These are phyloP conservation scores for Acanthochromis polyacanthus DNA, from an alignment of 2,113 vertebrate genomes.

Conservation along the genomic window DNA sequence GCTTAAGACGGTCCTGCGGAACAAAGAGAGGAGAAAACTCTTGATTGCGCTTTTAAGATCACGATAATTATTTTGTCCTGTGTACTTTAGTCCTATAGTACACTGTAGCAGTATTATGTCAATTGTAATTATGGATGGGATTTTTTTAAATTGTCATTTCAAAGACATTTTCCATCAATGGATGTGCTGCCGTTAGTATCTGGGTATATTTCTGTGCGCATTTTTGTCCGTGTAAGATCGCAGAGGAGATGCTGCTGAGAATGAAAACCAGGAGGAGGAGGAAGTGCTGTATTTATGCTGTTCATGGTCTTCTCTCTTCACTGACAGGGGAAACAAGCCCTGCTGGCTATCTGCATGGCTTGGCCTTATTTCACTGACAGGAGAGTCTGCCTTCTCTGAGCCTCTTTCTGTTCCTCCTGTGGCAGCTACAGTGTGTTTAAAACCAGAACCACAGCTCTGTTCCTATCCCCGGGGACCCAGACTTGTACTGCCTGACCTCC, in stretches of 20 bases:
- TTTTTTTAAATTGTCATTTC: constrained; percentile 11
- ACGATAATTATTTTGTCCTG: constrained; percentile 68
- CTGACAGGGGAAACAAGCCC: constrained; percentile 77
- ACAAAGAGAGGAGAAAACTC: constrained; percentile 70
- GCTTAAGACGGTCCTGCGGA: constrained; percentile 66
- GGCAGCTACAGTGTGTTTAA: constrained; percentile 63
- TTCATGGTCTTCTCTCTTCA: constrained; percentile 70
- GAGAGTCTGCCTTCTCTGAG: constrained; percentile 53
- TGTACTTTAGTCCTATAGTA: constrained; percentile 57
- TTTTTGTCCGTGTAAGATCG: constrained; percentile 35
- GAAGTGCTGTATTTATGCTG: constrained; percentile 78
- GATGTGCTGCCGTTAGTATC: constrained; percentile 23
- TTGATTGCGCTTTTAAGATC: constrained; percentile 79
- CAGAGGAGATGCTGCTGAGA: constrained; percentile 50
- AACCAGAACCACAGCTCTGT: constrained; percentile 62
- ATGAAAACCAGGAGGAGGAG: constrained; percentile 75
- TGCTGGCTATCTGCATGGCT: constrained; percentile 66
- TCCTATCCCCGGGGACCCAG: constrained; percentile 52
- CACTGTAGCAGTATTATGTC: constrained; percentile 51
- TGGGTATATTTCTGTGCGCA: constrained; percentile 20
- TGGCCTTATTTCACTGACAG: constrained; percentile 69
- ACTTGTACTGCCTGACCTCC: constrained; percentile 48
- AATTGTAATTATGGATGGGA: constrained; percentile 43
- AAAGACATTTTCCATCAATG: background rate
- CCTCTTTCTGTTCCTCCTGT: constrained; percentile 52